Conservation (phyloP, 1,140 invertebrate species). For the Drosophila takahashii region DNA sequence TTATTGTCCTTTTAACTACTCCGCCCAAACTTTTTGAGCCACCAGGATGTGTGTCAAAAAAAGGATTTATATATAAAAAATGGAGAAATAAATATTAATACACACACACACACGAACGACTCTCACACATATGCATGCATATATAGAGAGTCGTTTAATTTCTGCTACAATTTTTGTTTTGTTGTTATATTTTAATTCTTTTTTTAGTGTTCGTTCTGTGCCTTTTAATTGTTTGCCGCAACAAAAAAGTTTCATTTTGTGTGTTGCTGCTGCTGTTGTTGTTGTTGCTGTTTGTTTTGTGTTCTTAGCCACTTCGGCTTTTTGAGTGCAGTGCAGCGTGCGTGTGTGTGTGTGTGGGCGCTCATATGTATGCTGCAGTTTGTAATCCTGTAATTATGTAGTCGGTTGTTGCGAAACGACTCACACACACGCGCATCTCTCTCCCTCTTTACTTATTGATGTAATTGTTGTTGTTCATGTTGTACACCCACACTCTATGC, state of each 20-base stretch:
- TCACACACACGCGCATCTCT: constrained; percentile 13
- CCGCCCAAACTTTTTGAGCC: constrained; percentile 8
- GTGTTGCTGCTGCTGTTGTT: constrained; percentile 45
- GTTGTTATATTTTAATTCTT: constrained; percentile 63
- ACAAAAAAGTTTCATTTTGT: constrained; percentile 80
- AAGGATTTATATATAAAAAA: constrained; percentile 1
- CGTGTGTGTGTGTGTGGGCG: constrained; percentile 28
- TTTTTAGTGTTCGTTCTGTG: constrained; percentile 69
- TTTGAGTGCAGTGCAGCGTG: constrained; percentile 72
- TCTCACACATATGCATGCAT: neutral
- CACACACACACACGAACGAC: constrained; percentile 1
- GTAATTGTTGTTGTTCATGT: constrained; percentile 69
- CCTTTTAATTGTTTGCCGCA: constrained; percentile 79
- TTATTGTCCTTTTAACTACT: constrained; percentile 12
- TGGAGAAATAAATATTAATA: constrained; percentile 56
- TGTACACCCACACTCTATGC: neutral
- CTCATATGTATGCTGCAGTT: constrained; percentile 52
- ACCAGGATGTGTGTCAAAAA: constrained; percentile 52
- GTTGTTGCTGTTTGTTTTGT: constrained; percentile 67
- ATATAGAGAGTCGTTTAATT: constrained; percentile 53
- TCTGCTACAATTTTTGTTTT: constrained; percentile 56
- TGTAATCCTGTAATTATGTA: constrained; percentile 83
- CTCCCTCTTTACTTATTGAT: constrained; percentile 66
- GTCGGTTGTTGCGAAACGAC: constrained; percentile 61
- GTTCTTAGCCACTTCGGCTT: constrained; percentile 81